phyloP scores from a whole-genome alignment of 2,888 invertebrate genomes.

The Galerucella pusilla region DNA sequence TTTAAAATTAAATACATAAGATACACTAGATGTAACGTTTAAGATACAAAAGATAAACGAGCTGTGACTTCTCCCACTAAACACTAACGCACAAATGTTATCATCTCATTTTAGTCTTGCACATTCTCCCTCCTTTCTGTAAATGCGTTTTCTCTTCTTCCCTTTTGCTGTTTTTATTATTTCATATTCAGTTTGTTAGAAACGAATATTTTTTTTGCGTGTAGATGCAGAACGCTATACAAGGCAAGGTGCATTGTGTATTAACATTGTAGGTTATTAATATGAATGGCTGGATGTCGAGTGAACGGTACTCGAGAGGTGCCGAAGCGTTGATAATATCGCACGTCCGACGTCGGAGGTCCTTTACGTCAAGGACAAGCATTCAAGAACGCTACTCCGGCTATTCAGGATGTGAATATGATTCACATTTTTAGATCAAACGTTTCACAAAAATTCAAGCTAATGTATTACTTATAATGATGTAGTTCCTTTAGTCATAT shows the following conservation, averaged over 20 bases:
- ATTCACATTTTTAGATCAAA: slow-evolving; percentile 11
- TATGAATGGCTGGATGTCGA: slow-evolving; percentile 51
- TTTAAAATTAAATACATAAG: neutral
- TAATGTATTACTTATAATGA: no score
- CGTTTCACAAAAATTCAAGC: no score
- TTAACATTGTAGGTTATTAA: slow-evolving; percentile 52
- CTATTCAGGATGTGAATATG: slow-evolving; percentile 32
- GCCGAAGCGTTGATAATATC: slow-evolving; percentile 53
- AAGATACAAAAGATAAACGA: neutral
- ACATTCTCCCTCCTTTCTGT: no score
- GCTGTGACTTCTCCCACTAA: neutral
- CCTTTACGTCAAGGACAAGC: slow-evolving; percentile 47
- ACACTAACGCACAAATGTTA: neutral
- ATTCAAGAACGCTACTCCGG: slow-evolving; percentile 35
- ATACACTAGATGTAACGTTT: neutral
- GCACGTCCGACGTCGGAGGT: slow-evolving; percentile 48
- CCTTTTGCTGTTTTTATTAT: no score
- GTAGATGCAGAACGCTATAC: neutral
- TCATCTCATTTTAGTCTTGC: neutral
- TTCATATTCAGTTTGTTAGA: no score
- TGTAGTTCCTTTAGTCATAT: no score
- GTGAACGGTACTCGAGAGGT: slow-evolving; percentile 53
- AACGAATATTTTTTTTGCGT: slow-evolving; percentile 2
- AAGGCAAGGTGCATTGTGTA: slow-evolving; percentile 44
- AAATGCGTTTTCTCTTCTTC: no score